phyloP scores from a whole-genome alignment of 1,140 invertebrate genomes.

The honey bee (Apis mellifera) region Amel_HAv3.1 CM009932.2:11786501-11787000 shows the following conservation, averaged over 20 bases:
- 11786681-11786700: slow-evolving; percentile 74
- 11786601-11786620: background rate
- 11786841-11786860: slow-evolving; percentile 16
- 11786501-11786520: slow-evolving; percentile 76
- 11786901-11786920: slow-evolving; percentile 77
- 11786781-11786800: slow-evolving; percentile 74
- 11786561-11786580: too few species aligned
- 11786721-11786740: slow-evolving; percentile 81
- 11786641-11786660: slow-evolving; percentile 51
- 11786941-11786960: slow-evolving; percentile 78
- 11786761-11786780: slow-evolving; percentile 81
- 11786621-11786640: background rate
- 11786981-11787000: slow-evolving; percentile 73
- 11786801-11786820: slow-evolving; percentile 63
- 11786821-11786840: slow-evolving; percentile 29
- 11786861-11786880: slow-evolving; percentile 60
- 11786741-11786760: slow-evolving; percentile 81
- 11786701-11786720: slow-evolving; percentile 80
- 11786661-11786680: slow-evolving; percentile 60
- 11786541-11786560: background rate
- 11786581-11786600: too few species aligned
- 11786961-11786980: slow-evolving; percentile 72
- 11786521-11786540: slow-evolving; percentile 69
- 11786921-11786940: slow-evolving; percentile 77
- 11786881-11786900: slow-evolving; percentile 65